Evolutionary conservation across 1,140 invertebrate genomes (phyloP), one percentile per base, ranked within the genome.

Genomic region (Nymphalis io): DNA sequence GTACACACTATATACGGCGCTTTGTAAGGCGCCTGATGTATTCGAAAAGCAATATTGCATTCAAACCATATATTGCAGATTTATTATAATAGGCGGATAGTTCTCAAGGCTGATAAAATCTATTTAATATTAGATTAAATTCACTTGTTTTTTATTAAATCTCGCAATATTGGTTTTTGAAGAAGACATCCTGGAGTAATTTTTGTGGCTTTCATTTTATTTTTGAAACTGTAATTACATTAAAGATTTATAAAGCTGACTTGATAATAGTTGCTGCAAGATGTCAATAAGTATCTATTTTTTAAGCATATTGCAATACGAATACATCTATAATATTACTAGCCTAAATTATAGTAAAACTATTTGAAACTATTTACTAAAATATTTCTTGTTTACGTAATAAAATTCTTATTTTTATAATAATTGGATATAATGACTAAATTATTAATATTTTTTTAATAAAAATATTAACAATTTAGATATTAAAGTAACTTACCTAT

Each of bases 1-100:
- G 69, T 63, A 60, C 51, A 51, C 65, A 60, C 64, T 73, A 66
- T 73, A 73, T 63, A 62, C 63, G 62, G 60, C 72, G 62, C 72
- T 62, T 40, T 53, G 21, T 6, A 27, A 10, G 10, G 58, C 59
- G 59, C 66, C 58, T 68, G 48, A 27, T 27, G 51, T 55, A 55
- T 23, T 55, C 23, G 23, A 33, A 21, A 3, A 21, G 51, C 51
- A 55, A 55, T 33, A 21, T 11, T 16, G 15, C 1, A 0, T 11
- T 11, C 12, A 10, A 20, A 51, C 8, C 11, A 20, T 4, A 11
- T 20, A 51, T 51, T 51, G 46, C 46, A 20, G 42, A 51, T 51
- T 20, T 51, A 12, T 51, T 20, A 51, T 13, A 10, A 11, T 18
- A 51, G 46, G 46, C 16, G 46, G 6, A 11, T 18, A 16, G 3